Base-by-base conservation (phyloP, 2,797 vertebrate species). In the Leucoraja ocellata region DNA sequence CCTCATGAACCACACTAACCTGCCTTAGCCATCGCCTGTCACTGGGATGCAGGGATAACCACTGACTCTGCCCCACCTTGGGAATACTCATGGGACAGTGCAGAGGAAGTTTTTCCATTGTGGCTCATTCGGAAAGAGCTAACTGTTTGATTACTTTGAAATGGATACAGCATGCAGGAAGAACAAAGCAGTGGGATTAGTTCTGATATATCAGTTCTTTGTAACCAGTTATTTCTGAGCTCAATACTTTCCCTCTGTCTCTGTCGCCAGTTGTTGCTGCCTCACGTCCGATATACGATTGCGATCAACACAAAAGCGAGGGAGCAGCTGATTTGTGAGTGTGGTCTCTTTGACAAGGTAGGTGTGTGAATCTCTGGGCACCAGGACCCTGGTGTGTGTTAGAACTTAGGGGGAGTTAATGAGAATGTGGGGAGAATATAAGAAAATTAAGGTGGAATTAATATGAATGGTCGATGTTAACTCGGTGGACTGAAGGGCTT, bases 251-350 rank as follows among this genome's bases (percentile, higher is more conserved):
- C 58, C n/a, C 61, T 7, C 8, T 63, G 54, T n/a, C 4, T 61
- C 2, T 61, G 11, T 10, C 39, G 21, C 32, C 95, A 99, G 99
- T 96, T 99, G 2, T 96, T 99, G 88, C 95, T 98, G n/a, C 98
- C 98, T n/a, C 99, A 99, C 9, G 93, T 98, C 94, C 96, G 98
- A 63, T 99, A 98, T 95, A 99, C 99, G 93, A 99, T 99, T 91
- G 99, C 99, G 58, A 99, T 99, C 95, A 99, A 99, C 95, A 99
- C 99, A 94, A 99, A 99, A 95, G 99, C 99, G 93, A 96, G 99
- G 68, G 99, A 99, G 93, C 97, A 99, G 96, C 98, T 99, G 93
- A 99, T 99, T 95, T 99, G 98, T 94, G 97, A 99, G 94, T 98
- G 96, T 21, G 99, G 99, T 93, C 97, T 99, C 95, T 99, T 99